A percentile compares a stretch with the other conserved stretches of the same genome.
phyloP scores from a whole-genome alignment of 2,113 vertebrate species.

The Narcine bancroftii region DNA sequence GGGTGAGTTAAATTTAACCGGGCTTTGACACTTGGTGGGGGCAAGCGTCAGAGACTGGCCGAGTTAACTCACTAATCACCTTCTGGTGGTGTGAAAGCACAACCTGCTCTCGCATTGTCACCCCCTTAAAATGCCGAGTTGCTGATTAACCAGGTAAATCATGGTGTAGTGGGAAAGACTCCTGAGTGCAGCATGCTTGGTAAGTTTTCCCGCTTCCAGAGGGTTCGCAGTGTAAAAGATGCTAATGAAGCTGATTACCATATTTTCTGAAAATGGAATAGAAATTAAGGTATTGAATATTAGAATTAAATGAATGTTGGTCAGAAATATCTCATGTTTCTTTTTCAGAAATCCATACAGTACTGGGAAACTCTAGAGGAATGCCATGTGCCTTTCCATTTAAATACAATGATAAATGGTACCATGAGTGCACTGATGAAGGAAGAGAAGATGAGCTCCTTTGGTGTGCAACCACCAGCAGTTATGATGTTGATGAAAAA shows the following conservation, averaged over 20 bases:
- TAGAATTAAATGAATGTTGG: not conserved
- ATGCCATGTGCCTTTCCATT: constrained; percentile 80
- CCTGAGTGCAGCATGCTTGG: no score
- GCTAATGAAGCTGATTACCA: not conserved
- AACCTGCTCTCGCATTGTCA: no score
- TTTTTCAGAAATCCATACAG: constrained; percentile 72
- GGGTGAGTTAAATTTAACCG: no score
- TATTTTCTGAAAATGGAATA: not conserved
- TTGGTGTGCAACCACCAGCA: constrained; percentile 80
- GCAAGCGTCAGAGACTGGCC: no score
- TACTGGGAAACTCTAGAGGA: constrained; percentile 76
- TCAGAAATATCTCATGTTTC: constrained; percentile 33
- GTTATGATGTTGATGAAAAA: constrained; percentile 72
- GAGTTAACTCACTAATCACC: no score
- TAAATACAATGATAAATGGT: constrained; percentile 80
- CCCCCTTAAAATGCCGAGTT: no score
- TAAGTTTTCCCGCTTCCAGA: no score
- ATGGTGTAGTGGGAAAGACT: no score
- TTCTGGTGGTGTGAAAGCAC: no score
- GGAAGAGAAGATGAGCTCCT: constrained; percentile 65
- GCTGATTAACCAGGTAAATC: no score
- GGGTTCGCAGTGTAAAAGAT: no score
- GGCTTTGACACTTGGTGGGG: no score
- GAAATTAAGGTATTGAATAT: not conserved
- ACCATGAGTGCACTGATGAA: constrained; percentile 73